Evolutionary conservation across 1,140 invertebrate species (phyloP).

Genomic region (Papilio aristodemus): DNA sequence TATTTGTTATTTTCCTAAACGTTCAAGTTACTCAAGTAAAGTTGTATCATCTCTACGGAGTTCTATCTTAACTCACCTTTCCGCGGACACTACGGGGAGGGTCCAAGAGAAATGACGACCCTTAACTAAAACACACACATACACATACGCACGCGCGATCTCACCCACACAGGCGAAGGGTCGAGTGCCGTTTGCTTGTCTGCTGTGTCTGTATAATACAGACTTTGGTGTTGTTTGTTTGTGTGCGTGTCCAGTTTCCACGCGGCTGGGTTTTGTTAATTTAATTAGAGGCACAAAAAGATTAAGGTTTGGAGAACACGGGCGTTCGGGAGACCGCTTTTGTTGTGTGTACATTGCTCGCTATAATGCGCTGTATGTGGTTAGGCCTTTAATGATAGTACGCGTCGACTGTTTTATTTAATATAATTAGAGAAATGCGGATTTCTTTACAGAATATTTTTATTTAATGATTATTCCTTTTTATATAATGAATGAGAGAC

Average conservation of each 20-base stretch:
- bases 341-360: constrained; percentile 50
- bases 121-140: constrained; percentile 80
- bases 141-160: constrained; percentile 62
- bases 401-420: constrained; percentile 15
- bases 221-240: constrained; percentile 37
- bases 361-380: constrained; percentile 39
- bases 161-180: constrained; percentile 53
- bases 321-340: constrained; percentile 68
- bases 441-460: constrained; percentile 40
- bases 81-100: constrained; percentile 79
- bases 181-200: constrained; percentile 48
- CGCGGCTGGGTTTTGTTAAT: constrained; percentile 78
- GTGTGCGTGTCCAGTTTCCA: constrained; percentile 77
- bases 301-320: constrained; percentile 72
- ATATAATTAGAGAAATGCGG: constrained; percentile 19
- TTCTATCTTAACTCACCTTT: constrained; percentile 77
- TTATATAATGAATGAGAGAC: too few species aligned
- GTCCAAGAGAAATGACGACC: constrained; percentile 80
- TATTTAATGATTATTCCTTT: not conserved
- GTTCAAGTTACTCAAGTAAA: not conserved
- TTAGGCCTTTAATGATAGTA: constrained; percentile 20
- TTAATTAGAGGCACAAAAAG: constrained; percentile 80
- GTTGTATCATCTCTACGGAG: constrained; percentile 52
- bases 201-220: constrained; percentile 43
- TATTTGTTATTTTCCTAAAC: not conserved